These are phyloP conservation scores for Octopus bimaculoides DNA, from an alignment of 1,140 invertebrate species.

Conservation along the genomic window DNA sequence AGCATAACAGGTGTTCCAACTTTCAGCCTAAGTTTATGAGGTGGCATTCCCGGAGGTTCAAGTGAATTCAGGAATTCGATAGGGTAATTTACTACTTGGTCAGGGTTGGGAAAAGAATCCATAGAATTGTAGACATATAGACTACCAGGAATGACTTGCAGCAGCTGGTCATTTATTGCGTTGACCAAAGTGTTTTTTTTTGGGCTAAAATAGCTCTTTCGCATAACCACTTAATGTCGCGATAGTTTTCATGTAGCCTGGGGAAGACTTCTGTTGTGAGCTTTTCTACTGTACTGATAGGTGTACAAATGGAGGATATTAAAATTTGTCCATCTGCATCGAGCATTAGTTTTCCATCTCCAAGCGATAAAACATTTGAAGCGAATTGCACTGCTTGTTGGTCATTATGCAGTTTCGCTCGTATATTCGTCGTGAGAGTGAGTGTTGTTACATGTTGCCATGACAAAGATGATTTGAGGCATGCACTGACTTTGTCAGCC, in stretches of 20 bases:
- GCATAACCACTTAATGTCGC: neutral
- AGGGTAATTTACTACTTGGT: too few species aligned
- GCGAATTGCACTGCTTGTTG: neutral
- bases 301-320: neutral
- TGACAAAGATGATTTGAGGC: neutral
- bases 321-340: neutral
- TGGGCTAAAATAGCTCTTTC: conserved; percentile 3
- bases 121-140: neutral
- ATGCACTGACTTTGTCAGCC: neutral
- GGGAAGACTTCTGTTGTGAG: neutral
- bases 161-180: neutral
- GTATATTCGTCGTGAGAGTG: neutral
- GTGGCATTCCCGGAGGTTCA: neutral
- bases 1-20: conserved; percentile 3
- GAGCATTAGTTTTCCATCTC: neutral
- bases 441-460: neutral
- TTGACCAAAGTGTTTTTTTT: neutral
- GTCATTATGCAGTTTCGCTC: neutral
- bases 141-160: neutral
- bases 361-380: neutral
- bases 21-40: neutral
- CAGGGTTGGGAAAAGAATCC: too few species aligned
- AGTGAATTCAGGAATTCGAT: too few species aligned
- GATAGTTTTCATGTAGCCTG: neutral
- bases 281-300: neutral